Evolutionary conservation across 1,140 invertebrate species (phyloP).

Genomic region (Penaeus chinensis): DNA sequence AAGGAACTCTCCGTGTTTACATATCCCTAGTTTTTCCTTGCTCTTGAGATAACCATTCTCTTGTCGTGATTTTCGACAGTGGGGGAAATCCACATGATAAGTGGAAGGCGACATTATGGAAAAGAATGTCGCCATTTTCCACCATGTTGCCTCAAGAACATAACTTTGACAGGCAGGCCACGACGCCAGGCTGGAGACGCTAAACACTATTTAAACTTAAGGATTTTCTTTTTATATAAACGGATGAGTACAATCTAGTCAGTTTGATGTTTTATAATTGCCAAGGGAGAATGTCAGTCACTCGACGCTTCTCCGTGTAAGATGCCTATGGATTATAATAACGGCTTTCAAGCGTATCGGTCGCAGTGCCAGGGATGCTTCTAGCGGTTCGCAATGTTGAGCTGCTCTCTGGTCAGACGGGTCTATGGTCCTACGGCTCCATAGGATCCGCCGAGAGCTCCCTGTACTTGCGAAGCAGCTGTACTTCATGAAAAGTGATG

Average conservation of each 20-base stretch:
- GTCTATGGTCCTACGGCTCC: too few relatives aligned
- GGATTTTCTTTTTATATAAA: slow-evolving; percentile 15
- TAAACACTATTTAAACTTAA: slow-evolving; percentile 31
- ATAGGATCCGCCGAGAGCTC: too few relatives aligned
- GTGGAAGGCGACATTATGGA: neutral
- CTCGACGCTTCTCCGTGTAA: neutral
- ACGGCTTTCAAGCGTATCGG: neutral
- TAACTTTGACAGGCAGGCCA: neutral
- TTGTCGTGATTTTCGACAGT: too few relatives aligned
- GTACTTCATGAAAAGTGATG: too few relatives aligned
- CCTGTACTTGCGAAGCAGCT: too few relatives aligned
- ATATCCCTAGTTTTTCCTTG: too few relatives aligned
- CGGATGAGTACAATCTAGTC: slow-evolving; percentile 48
- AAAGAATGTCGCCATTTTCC: neutral
- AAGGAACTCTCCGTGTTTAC: too few relatives aligned
- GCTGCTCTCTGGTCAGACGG: too few relatives aligned
- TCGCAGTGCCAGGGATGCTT: too few relatives aligned
- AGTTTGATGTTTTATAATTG: neutral
- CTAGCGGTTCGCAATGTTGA: too few relatives aligned
- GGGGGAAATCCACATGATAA: too few relatives aligned
- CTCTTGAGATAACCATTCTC: too few relatives aligned
- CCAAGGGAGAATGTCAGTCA: neutral
- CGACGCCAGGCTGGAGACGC: neutral
- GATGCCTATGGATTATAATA: neutral
- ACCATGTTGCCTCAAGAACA: neutral